These are phyloP conservation scores for Amaurobius ferox DNA, from an alignment of 2,888 invertebrate genomes.

Conservation along the genomic window DNA sequence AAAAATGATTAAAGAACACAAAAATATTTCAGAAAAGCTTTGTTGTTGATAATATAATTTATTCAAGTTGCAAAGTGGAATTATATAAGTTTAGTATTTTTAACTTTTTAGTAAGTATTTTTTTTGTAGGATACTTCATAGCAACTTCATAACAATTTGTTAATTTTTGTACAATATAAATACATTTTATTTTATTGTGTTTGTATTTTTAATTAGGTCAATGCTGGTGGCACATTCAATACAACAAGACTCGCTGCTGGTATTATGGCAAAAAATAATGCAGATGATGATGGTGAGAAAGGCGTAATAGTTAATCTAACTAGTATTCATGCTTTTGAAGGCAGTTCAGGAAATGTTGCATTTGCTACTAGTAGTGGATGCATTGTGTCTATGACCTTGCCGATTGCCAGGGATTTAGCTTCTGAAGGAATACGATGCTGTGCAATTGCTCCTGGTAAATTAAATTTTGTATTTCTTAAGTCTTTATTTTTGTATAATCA, in stretches of 20 bases:
- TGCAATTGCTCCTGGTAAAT: constrained; percentile 86
- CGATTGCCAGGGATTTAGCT: constrained; percentile 93
- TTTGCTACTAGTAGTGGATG: constrained; percentile 96
- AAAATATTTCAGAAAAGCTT: too few species aligned
- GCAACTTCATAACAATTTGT: too few species aligned
- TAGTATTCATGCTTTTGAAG: constrained; percentile 95
- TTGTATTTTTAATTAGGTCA: constrained; percentile 83
- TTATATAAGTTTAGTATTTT: too few species aligned
- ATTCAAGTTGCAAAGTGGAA: too few species aligned
- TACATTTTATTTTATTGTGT: too few species aligned
- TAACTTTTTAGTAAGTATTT: too few species aligned
- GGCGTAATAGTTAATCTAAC: constrained; percentile 97
- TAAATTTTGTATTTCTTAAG: not conserved
- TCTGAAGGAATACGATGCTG: constrained; percentile 86
- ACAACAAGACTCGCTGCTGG: constrained; percentile 89
- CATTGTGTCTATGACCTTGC: constrained; percentile 95
- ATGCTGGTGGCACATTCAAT: constrained; percentile 95
- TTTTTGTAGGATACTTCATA: too few species aligned
- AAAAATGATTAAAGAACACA: too few species aligned
- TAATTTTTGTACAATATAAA: too few species aligned
- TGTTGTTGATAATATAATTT: too few species aligned
- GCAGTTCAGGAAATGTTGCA: constrained; percentile 95
- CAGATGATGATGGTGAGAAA: constrained; percentile 85
- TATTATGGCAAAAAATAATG: constrained; percentile 84
- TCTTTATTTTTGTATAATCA: not conserved